These are phyloP conservation scores for Coilia nasus DNA, from an alignment of 2,797 vertebrate genomes.

Conservation along the genomic window DNA sequence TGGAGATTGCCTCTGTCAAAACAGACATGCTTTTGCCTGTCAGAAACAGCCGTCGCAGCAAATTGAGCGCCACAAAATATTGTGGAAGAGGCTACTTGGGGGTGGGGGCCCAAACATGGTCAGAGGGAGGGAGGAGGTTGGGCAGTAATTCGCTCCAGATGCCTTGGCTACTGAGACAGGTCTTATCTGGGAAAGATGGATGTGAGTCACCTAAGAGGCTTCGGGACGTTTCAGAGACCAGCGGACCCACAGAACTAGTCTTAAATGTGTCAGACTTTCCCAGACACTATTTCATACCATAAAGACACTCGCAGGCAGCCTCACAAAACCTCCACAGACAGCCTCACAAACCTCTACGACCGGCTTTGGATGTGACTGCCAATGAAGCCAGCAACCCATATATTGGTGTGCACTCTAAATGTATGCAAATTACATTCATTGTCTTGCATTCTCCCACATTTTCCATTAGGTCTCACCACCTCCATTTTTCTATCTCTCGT, in stretches of 20 bases:
- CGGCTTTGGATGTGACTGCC: neutral
- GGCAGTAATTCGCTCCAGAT: constrained; percentile 33
- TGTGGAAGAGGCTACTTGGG: neutral
- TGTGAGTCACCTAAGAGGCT: neutral
- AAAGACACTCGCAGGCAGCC: neutral
- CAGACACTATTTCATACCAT: constrained; percentile 15
- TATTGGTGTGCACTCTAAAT: neutral
- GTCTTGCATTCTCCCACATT: neutral
- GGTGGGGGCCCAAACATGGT: neutral
- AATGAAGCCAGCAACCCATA: neutral
- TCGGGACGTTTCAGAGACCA: neutral
- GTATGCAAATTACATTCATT: constrained; percentile 10
- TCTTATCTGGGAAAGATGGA: constrained; percentile 6
- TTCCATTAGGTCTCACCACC: neutral
- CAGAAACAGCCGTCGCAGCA: constrained; percentile 30
- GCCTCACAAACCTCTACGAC: neutral
- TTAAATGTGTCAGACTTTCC: constrained; percentile 9
- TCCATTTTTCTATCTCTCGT: neutral
- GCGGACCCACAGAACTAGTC: neutral
- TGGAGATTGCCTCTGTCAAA: constrained; percentile 33
- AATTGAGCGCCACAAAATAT: constrained; percentile 7
- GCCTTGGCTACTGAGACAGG: constrained; percentile 20
- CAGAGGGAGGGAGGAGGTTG: neutral
- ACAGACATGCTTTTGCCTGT: constrained; percentile 37
- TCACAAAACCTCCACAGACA: neutral